Evolutionary conservation across 1,140 invertebrate genomes (phyloP).

Genomic region (Cydia splendana): DNA sequence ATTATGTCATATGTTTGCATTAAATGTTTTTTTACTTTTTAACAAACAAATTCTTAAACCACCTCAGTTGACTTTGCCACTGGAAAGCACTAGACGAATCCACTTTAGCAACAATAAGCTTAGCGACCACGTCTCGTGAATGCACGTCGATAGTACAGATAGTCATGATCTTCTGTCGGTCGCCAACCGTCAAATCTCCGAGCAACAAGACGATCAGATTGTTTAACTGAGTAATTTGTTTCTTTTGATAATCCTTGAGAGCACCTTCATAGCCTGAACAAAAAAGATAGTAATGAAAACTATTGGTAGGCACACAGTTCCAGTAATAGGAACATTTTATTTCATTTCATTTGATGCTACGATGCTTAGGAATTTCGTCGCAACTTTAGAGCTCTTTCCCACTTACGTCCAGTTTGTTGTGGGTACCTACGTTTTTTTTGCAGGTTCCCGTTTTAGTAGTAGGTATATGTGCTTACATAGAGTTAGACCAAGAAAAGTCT

Average conservation of each 20-base stretch:
- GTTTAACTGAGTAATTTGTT: slow-evolving; percentile 92
- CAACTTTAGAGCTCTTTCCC: no score
- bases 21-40: neutral
- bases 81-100: slow-evolving; percentile 91
- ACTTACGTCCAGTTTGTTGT: no score
- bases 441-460: no score
- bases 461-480: no score
- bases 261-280: slow-evolving; percentile 88
- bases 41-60: slow-evolving; percentile 9
- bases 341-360: neutral
- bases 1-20: no score
- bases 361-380: no score
- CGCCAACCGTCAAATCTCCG: slow-evolving; percentile 89
- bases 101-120: slow-evolving; percentile 90
- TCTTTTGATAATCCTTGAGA: slow-evolving; percentile 95
- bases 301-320: neutral
- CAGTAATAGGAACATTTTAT: neutral
- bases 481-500: no score
- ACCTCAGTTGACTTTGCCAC: slow-evolving; percentile 94
- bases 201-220: slow-evolving; percentile 89
- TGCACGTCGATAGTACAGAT: slow-evolving; percentile 97
- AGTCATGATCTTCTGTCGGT: slow-evolving; percentile 97
- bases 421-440: no score
- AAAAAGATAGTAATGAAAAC: slow-evolving; percentile 8
- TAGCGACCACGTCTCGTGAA: slow-evolving; percentile 92